A percentile compares a stretch with the other conserved stretches of the same genome.
Evolutionary conservation across 2,113 vertebrate genomes (phyloP).

Genomic region (Cottus gobio): DNA sequence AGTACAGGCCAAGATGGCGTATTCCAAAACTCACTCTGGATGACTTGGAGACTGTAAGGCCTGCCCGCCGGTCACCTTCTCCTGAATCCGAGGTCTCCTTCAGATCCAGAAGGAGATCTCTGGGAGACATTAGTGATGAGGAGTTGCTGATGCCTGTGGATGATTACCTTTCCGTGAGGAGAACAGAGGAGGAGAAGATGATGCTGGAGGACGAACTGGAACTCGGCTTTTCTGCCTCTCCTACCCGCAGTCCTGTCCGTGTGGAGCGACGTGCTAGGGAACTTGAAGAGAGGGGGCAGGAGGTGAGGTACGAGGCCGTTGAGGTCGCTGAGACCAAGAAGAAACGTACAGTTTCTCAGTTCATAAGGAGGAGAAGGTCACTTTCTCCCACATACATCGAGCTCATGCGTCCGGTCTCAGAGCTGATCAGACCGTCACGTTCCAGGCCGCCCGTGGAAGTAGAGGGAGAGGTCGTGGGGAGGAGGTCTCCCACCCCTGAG

Average conservation of each 20-base stretch:
- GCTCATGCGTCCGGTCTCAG: constrained; percentile 96
- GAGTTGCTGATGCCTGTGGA: constrained; percentile 90
- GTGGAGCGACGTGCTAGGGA: constrained; percentile 85
- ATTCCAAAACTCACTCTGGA: constrained; percentile 95
- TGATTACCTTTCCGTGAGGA: constrained; percentile 91
- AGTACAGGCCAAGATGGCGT: constrained; percentile 96
- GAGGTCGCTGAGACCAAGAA: constrained; percentile 85
- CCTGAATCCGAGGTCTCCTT: constrained; percentile 90
- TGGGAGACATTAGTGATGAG: constrained; percentile 95
- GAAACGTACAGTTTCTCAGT: constrained; percentile 87
- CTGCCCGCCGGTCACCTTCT: constrained; percentile 90
- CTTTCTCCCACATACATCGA: constrained; percentile 98
- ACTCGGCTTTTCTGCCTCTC: constrained; percentile 96
- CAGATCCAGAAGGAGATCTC: constrained; percentile 91
- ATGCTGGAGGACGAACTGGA: constrained; percentile 96
- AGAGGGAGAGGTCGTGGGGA: constrained; percentile 83
- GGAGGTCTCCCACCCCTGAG: constrained; percentile 97
- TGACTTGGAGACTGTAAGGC: constrained; percentile 95
- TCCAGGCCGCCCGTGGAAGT: constrained; percentile 74
- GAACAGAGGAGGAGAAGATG: constrained; percentile 91
- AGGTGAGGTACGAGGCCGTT: constrained; percentile 84
- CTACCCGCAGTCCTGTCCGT: constrained; percentile 90
- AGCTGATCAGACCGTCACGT: constrained; percentile 87
- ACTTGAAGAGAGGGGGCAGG: constrained; percentile 83
- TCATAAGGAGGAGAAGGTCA: constrained; percentile 91